Percentiles rank a stretch among this genome's conserved stretches.
Evolutionary conservation across 1,140 invertebrate species (phyloP).

Genomic region (Drosophila subobscura): DNA sequence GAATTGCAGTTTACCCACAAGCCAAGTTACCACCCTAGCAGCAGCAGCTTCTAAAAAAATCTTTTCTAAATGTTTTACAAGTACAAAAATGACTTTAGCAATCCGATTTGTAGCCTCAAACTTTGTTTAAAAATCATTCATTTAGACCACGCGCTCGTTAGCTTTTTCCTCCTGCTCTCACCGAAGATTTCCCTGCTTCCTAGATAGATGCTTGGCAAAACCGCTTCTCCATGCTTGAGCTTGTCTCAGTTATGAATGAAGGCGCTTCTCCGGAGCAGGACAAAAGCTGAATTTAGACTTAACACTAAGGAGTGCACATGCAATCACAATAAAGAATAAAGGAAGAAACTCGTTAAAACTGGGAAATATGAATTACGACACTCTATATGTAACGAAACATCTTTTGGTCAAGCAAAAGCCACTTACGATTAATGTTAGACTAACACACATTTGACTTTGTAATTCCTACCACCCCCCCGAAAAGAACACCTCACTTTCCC

Average conservation of each 20-base stretch:
- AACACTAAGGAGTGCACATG: constrained; percentile 15
- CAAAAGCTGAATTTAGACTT: constrained; percentile 19
- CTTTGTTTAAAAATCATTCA: constrained; percentile 4
- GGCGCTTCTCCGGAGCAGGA: constrained; percentile 16
- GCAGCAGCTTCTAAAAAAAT: constrained; percentile 41
- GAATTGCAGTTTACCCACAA: constrained; percentile 55
- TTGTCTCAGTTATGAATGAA: constrained; percentile 4
- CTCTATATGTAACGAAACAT: too few species aligned
- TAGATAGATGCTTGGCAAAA: background rate
- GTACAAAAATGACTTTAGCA: constrained; percentile 46
- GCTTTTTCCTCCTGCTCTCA: constrained; percentile 12
- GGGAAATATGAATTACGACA: too few species aligned
- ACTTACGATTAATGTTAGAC: background rate
- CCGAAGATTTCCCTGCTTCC: background rate
- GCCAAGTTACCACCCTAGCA: constrained; percentile 52
- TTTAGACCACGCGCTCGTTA: constrained; percentile 20
- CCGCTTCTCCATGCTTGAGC: constrained; percentile 2
- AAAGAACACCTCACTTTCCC: constrained; percentile 1
- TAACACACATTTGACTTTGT: constrained; percentile 9
- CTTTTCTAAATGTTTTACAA: constrained; percentile 50
- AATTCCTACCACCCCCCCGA: too few species aligned
- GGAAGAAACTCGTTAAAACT: too few species aligned
- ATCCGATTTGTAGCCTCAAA: constrained; percentile 8
- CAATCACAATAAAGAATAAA: constrained; percentile 10
- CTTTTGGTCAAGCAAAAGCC: too few species aligned